phyloP scores from a whole-genome alignment of 2,113 vertebrate genomes.

The Coturnix japonica region DNA sequence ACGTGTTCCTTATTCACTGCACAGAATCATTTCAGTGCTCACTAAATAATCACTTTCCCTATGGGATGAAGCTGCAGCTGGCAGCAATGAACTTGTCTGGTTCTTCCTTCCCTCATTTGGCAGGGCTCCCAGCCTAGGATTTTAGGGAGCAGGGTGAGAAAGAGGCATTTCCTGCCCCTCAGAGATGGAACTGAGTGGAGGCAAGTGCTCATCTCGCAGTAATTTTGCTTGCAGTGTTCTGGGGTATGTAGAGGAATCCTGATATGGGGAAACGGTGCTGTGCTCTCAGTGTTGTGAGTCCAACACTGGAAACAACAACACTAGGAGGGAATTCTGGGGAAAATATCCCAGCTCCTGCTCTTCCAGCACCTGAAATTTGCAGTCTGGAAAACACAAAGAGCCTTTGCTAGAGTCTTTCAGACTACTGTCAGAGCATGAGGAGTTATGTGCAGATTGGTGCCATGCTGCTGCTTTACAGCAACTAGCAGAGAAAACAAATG shows the following conservation, averaged over 20 bases:
- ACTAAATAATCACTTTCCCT: background rate
- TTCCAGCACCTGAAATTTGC: background rate
- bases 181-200: background rate
- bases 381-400: background rate
- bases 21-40: background rate
- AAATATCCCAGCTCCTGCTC: background rate
- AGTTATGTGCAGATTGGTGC: background rate
- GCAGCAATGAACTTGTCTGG: background rate
- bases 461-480: background rate
- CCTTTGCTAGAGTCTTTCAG: background rate
- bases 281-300: rapidly evolving
- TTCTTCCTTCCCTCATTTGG: background rate
- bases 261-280: background rate
- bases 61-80: background rate
- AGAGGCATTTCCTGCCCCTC: background rate
- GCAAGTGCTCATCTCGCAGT: rapidly evolving
- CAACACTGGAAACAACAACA: background rate
- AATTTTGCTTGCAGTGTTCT: background rate
- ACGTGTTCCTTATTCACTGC: background rate
- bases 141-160: background rate
- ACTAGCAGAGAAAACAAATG: background rate
- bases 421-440: background rate
- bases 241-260: background rate
- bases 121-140: background rate
- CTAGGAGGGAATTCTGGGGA: background rate